Evolutionary conservation across 1,140 invertebrate species (phyloP).

Genomic region (Cepaea nemoralis): DNA sequence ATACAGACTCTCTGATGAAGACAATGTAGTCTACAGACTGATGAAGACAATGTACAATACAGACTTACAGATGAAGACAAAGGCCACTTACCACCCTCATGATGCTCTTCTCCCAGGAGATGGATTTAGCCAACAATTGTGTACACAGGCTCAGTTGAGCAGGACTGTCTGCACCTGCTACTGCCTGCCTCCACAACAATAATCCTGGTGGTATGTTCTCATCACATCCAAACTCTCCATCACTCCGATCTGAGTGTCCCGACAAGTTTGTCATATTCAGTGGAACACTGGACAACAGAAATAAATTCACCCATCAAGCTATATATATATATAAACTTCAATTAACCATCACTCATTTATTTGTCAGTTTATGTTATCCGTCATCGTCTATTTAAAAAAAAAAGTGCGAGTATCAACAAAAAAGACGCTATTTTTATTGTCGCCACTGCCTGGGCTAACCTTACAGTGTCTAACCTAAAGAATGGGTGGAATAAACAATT

Average conservation of each 20-base stretch:
- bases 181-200: slow-evolving; percentile 89
- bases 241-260: slow-evolving; percentile 44
- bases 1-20: too few species aligned
- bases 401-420: not conserved
- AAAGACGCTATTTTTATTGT: too few species aligned
- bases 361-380: too few species aligned
- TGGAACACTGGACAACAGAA: slow-evolving; percentile 46
- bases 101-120: slow-evolving; percentile 98
- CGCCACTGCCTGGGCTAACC: too few species aligned
- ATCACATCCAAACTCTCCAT: slow-evolving; percentile 54
- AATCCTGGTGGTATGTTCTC: slow-evolving; percentile 74
- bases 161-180: slow-evolving; percentile 84
- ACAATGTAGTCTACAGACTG: too few species aligned
- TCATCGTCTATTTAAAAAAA: not conserved
- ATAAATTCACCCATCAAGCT: not conserved
- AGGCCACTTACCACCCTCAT: slow-evolving; percentile 97
- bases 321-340: too few species aligned
- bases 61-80: too few species aligned
- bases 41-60: too few species aligned
- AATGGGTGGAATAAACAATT: too few species aligned
- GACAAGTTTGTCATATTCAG: slow-evolving; percentile 63
- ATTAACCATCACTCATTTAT: too few species aligned
- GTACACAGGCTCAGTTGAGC: slow-evolving; percentile 92
- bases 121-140: slow-evolving; percentile 89
- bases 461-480: too few species aligned